Conservation (phyloP, 2,113 vertebrate species). For the Leiothrix lutea region DNA sequence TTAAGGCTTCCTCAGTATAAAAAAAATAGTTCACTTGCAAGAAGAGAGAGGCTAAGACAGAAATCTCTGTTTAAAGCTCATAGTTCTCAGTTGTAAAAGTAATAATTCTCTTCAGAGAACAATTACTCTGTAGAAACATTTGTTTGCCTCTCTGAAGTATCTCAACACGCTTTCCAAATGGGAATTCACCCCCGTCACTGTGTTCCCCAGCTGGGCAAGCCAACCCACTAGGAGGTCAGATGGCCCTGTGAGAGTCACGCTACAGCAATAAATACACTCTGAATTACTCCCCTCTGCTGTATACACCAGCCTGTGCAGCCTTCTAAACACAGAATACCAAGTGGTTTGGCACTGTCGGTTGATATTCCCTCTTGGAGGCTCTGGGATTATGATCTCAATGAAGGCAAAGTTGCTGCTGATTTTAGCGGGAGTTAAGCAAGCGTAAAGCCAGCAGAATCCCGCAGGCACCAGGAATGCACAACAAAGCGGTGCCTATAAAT, state of each 20-base stretch:
- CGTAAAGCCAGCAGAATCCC: slow-evolving; percentile 43
- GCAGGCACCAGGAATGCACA: neutral
- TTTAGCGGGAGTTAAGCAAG: slow-evolving; percentile 34
- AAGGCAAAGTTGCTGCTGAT: slow-evolving; percentile 39
- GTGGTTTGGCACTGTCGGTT: slow-evolving; percentile 21
- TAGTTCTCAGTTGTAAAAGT: neutral
- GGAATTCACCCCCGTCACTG: neutral
- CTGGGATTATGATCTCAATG: slow-evolving; percentile 21
- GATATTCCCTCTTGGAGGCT: slow-evolving; percentile 37
- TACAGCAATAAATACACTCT: slow-evolving; percentile 26
- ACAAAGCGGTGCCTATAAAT: slow-evolving; percentile 5
- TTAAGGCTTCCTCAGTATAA: slow-evolving; percentile 11
- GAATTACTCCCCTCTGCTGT: slow-evolving; percentile 6
- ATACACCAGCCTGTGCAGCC: neutral
- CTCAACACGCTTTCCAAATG: slow-evolving; percentile 5
- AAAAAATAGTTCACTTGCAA: neutral
- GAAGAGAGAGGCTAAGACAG: slow-evolving; percentile 17
- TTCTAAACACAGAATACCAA: slow-evolving; percentile 23
- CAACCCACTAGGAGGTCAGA: neutral
- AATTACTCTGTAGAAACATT: neutral
- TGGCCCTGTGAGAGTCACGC: neutral
- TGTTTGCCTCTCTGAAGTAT: neutral
- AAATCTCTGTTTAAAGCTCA: slow-evolving; percentile 2
- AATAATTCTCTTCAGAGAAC: slow-evolving; percentile 30
- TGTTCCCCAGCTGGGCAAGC: neutral